Evolutionary conservation across 2,113 vertebrate genomes (phyloP), one percentile per base, ranked within the genome.

Genomic region (Mus pahari): DNA sequence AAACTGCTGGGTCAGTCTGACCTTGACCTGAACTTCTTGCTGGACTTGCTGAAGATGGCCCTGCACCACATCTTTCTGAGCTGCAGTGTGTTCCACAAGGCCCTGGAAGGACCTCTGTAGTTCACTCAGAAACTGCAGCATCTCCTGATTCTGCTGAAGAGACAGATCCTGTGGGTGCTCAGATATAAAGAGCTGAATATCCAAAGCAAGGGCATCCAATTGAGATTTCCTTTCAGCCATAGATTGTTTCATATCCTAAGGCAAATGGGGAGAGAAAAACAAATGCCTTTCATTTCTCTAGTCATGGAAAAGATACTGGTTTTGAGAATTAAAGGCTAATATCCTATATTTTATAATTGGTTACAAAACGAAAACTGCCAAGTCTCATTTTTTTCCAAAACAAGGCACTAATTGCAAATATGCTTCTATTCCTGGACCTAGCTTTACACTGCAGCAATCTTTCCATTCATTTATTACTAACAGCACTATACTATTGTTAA

Each of bases 111-210:
- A 97, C 94, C 92, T 98, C 98, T 99, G 99, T 75, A 99, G 98
- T 97, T 99, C 99, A 58, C 99, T 99, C 39, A 99, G 99, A 97
- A 99, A 98, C 94, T 98, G 98, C 91, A 99, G 98, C 60, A 99
- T 98, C 95, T 98, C 98, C 91, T 98, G 98, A 98, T 99, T 99
- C 98, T 99, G 99, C 96, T 99, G 99, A 1, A 99, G 99, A 10
- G 96, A 98, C 92, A 99, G 93, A 91, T 99, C 99, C 97, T 99
- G 99, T 0, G 99, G 99, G 0, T 98, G 98, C 98, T 99, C 99
- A 0, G 99, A 99, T 97, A 99, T 98, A 89, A 99, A 99, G 91
- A 99, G 81, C 98, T 99, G 99, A 94, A 99, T 97, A 94, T 99
- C 99, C 2, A 99, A 98, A 74, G 98, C 99, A 0, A 99, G 94